Evolutionary conservation across 2,113 vertebrate genomes (phyloP).

Genomic region (Zosterops japonicus): DNA sequence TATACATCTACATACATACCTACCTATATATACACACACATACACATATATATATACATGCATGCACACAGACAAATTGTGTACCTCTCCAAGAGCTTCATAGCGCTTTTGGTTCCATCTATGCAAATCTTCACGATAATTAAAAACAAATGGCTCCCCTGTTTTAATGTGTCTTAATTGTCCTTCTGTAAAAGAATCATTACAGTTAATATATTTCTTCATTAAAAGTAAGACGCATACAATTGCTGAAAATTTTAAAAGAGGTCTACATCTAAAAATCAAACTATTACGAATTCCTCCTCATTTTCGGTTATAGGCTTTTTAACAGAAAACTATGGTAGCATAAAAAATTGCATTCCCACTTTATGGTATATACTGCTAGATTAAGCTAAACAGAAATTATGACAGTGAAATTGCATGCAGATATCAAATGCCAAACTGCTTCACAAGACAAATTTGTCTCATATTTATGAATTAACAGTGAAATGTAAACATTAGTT

Average conservation of each 20-base stretch:
- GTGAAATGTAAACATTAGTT: not conserved
- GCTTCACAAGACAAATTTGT: not conserved
- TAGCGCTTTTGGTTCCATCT: conserved; percentile 99
- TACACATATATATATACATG: rapidly evolving
- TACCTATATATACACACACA: not conserved
- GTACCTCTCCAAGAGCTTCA: conserved; percentile 97
- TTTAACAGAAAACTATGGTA: not conserved
- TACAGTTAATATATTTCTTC: not conserved
- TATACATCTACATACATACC: not conserved
- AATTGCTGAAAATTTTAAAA: not conserved
- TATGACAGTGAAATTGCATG: not conserved
- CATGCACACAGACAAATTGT: not conserved
- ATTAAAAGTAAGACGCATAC: not conserved
- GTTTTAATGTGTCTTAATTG: conserved; percentile 92
- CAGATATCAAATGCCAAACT: not conserved
- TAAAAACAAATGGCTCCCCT: conserved; percentile 94
- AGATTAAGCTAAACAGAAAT: not conserved
- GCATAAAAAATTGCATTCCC: not conserved
- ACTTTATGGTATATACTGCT: not conserved
- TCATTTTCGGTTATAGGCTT: not conserved
- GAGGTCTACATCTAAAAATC: not conserved
- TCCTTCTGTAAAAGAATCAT: conserved; percentile 75
- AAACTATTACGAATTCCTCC: not conserved
- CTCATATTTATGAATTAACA: not conserved
- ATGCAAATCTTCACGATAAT: conserved; percentile 94